phyloP scores from a whole-genome alignment of 1,140 invertebrate species.

The Neotoxoptera formosana region DNA sequence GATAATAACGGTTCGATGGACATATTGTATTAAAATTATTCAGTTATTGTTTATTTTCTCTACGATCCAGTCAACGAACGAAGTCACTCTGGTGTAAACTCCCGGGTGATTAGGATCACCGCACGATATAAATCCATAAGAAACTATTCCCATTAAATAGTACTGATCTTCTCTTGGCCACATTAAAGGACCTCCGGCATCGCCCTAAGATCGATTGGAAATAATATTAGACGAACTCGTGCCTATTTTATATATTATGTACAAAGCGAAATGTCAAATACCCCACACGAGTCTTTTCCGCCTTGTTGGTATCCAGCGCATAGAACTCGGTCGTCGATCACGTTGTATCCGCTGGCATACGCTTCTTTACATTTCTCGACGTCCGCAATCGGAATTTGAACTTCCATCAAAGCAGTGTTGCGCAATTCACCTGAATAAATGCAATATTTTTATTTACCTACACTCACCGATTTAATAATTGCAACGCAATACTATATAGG shows the following conservation, averaged over 20 bases:
- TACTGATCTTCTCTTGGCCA: constrained; percentile 72
- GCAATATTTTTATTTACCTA: constrained; percentile 46
- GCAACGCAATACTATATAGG: neutral
- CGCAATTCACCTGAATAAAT: constrained; percentile 70
- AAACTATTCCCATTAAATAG: constrained; percentile 77
- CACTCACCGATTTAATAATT: neutral
- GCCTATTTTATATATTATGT: neutral
- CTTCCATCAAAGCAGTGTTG: constrained; percentile 70
- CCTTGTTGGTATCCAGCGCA: constrained; percentile 38
- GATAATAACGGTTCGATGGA: neutral
- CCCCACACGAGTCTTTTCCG: constrained; percentile 44
- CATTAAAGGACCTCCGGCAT: constrained; percentile 88
- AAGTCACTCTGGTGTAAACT: constrained; percentile 80
- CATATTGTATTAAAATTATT: neutral
- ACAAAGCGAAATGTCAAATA: neutral
- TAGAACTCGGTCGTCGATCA: constrained; percentile 53
- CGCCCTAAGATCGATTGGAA: constrained; percentile 68
- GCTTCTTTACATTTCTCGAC: constrained; percentile 63
- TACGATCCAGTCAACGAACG: constrained; percentile 79
- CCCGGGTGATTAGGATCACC: constrained; percentile 76
- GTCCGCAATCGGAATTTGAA: constrained; percentile 74
- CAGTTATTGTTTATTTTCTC: constrained; percentile 62
- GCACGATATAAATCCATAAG: constrained; percentile 74
- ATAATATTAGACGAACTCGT: no score
- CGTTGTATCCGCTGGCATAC: neutral